phyloP scores from a whole-genome alignment of 2,888 invertebrate genomes.

The Diarsia mendica region DNA sequence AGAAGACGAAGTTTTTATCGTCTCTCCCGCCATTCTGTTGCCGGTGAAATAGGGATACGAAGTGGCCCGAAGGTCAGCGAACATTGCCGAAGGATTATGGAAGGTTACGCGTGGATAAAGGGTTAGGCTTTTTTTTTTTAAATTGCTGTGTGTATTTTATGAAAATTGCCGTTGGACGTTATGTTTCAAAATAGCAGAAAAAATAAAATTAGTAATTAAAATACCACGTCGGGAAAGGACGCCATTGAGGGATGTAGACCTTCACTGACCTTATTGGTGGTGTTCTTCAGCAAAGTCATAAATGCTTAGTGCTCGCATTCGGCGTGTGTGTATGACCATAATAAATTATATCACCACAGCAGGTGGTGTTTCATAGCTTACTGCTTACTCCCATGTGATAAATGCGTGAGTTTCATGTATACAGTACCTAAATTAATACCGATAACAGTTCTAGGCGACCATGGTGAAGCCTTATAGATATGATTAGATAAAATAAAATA shows the following conservation, averaged over 20 bases:
- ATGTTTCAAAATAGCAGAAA: neutral
- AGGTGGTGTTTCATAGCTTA: no score
- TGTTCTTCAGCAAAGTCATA: neutral
- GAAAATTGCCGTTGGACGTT: neutral
- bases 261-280: neutral
- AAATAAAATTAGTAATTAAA: no score
- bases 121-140: conserved; percentile 6
- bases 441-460: neutral
- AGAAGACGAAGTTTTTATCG: conserved; percentile 67
- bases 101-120: conserved; percentile 16
- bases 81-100: conserved; percentile 53
- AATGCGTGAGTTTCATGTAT: neutral
- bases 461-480: neutral
- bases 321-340: neutral
- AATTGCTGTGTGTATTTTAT: neutral
- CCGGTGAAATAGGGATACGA: conserved; percentile 60
- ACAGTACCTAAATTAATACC: neutral
- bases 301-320: neutral
- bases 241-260: no score
- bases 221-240: no score
- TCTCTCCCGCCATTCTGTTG: conserved; percentile 52
- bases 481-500: neutral
- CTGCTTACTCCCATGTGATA: no score
- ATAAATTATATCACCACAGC: no score
- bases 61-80: conserved; percentile 67